Conservation (phyloP, 2,888 invertebrate species). For the Sepioteuthis lessoniana region DNA sequence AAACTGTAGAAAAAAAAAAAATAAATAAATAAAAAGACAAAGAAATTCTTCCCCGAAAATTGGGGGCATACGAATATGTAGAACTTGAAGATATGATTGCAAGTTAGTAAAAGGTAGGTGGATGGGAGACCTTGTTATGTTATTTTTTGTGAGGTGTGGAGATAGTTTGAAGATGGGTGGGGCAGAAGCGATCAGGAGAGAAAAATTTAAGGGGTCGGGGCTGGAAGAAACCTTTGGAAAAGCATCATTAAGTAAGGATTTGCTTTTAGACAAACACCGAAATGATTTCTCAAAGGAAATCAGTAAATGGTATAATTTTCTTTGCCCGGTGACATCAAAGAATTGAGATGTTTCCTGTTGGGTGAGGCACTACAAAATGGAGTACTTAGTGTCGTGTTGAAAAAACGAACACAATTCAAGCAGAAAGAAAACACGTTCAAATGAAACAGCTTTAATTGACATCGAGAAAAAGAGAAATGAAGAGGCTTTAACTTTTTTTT, state of each 20-base stretch:
- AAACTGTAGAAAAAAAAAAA: not conserved
- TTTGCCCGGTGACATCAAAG: not conserved
- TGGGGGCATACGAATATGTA: not conserved
- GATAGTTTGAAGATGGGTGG: not conserved
- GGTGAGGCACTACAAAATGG: not conserved
- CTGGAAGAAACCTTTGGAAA: not conserved
- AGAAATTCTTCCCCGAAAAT: not conserved
- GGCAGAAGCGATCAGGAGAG: not conserved
- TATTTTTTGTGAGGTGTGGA: not conserved
- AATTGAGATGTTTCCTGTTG: not conserved
- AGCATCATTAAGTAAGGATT: not conserved
- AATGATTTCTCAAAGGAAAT: constrained; percentile 13
- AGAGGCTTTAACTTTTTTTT: not conserved
- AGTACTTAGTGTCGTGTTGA: not conserved
- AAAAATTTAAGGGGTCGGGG: not conserved
- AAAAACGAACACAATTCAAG: constrained; percentile 2
- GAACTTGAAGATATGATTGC: not conserved
- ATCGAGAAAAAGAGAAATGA: not conserved
- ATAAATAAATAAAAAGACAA: not conserved
- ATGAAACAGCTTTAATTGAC: not conserved
- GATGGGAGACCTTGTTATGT: not conserved
- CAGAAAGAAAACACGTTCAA: not conserved
- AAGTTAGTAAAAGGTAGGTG: not conserved
- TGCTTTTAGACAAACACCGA: not conserved
- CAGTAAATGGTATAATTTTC: not conserved